Evolutionary conservation across 2,888 invertebrate species (phyloP), one percentile per base, ranked within the genome.

Genomic region (Xanthostigma xanthostigma): DNA sequence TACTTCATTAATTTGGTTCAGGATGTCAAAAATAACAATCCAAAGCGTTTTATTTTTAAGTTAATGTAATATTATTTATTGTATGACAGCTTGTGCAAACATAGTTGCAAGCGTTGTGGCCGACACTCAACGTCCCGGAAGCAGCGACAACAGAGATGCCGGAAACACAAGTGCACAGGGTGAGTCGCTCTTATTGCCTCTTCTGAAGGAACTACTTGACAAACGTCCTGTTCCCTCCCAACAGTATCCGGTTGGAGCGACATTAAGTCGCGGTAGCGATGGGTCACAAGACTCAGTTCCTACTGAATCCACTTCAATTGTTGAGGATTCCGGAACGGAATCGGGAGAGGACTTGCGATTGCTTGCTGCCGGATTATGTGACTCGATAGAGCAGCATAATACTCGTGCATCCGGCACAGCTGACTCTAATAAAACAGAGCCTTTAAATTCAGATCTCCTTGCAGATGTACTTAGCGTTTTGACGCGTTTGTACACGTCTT

Each of bases 381-480:
- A 69, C 55, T 70, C 75, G 45, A 62, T 74, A 54, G 74, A 77
- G 60, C 66, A 67, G 17, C 69, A 75, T 58, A 62, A 53, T 48
- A 65, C 64, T 9, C 57, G 64, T 45, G 62, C 61, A 48, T 66
- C 65, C 57, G 58, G 66, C 53, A 56, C 64, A 55, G 54, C 64
- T 57, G 64, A 70, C 62, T 56, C 64, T 57, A 62, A 61, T 33
- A 64, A 64, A 48, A 62, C 65, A 47, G 57, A 59, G 44, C 60
- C 62, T 48, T 49, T 56, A 36, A 61, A 61, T 55, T 79, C 79
- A 52, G 76, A 78, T 38, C 74, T 85, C 9, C 71, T 85, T 41
- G 76, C 78, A 33, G 90, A 91, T 62, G 84, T 89, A 50, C 81
- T 86, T 49, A 77, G 78, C 55, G 86, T 88, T 34, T 71, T 91